Percentiles rank a stretch among this genome's conserved stretches.
Evolutionary conservation across 2,797 vertebrate species (phyloP).

Genomic region (Sebastes oblongus): DNA sequence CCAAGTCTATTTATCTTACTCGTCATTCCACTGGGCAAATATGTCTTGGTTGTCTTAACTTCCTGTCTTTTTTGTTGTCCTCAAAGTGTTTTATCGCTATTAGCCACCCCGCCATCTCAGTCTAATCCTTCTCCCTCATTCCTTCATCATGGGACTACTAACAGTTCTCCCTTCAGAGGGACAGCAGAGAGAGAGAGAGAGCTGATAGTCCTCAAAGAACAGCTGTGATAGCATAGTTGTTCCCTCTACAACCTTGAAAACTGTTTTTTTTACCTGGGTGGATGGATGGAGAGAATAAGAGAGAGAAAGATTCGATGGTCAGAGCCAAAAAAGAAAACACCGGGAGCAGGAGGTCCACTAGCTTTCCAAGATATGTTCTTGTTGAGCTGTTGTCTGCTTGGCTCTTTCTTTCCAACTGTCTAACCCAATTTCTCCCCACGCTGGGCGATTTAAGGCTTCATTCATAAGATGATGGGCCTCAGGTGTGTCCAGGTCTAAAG

Average conservation of each 20-base stretch:
- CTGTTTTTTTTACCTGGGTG: neutral
- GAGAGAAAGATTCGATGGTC: neutral
- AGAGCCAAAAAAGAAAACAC: neutral
- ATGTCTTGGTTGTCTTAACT: constrained; percentile 47
- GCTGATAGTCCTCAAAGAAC: constrained; percentile 12
- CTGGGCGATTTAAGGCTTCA: constrained; percentile 37
- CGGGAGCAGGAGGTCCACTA: neutral
- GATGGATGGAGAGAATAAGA: neutral
- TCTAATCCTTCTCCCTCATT: constrained; percentile 28
- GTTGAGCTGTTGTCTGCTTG: constrained; percentile 17
- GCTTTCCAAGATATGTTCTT: constrained; percentile 16
- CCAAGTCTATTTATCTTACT: constrained; percentile 48
- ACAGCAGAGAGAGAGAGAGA: constrained; percentile 31
- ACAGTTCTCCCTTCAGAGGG: constrained; percentile 43
- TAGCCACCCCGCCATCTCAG: constrained; percentile 23
- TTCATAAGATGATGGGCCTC: constrained; percentile 40
- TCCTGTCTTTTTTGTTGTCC: constrained; percentile 42
- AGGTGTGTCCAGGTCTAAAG: constrained; percentile 31
- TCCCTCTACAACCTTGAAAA: constrained; percentile 3
- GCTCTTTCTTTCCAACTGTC: constrained; percentile 31
- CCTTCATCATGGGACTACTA: constrained; percentile 23
- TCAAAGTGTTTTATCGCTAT: constrained; percentile 42
- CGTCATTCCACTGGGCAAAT: constrained; percentile 33
- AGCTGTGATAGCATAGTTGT: neutral
- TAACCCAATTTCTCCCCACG: constrained; percentile 13